Conservation (phyloP, 2,888 invertebrate species). For the Prosopocoilus inquinatus region DNA sequence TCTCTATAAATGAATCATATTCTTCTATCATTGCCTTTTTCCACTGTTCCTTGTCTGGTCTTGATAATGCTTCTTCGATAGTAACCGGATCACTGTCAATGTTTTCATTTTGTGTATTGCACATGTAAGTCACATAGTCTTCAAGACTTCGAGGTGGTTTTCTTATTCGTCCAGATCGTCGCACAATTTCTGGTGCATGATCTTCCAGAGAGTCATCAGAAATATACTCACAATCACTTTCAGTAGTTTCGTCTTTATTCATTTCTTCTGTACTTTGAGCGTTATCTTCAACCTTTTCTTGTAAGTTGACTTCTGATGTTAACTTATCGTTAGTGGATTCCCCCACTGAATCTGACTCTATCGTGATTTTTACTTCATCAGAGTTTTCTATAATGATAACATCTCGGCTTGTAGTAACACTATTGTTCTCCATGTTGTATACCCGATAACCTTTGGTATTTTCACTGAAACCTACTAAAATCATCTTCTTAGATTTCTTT, state of each 20-base stretch:
- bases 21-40: slow-evolving; percentile 34
- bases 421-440: slow-evolving; percentile 15
- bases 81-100: slow-evolving; percentile 20
- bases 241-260: not conserved
- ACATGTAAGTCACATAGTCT: slow-evolving; percentile 27
- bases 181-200: slow-evolving; percentile 9
- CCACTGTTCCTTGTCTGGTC: slow-evolving; percentile 28
- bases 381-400: slow-evolving; percentile 7
- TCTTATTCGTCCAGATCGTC: slow-evolving; percentile 22
- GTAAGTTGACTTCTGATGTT: not conserved
- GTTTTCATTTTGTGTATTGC: slow-evolving; percentile 1
- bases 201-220: too few species aligned
- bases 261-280: not conserved
- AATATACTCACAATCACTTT: slow-evolving; percentile 3
- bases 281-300: not conserved
- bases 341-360: not conserved
- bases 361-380: not conserved
- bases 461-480: slow-evolving; percentile 18
- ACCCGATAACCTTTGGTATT: slow-evolving; percentile 19
- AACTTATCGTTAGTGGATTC: not conserved
- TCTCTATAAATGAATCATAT: slow-evolving; percentile 32
- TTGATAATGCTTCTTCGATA: slow-evolving; percentile 29
- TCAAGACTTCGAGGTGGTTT: slow-evolving; percentile 22
- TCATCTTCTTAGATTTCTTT: slow-evolving; percentile 15
- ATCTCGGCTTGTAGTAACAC: slow-evolving; percentile 18